Evolutionary conservation across 2,888 invertebrate genomes (phyloP).

Genomic region (Desoria tigrina): DNA sequence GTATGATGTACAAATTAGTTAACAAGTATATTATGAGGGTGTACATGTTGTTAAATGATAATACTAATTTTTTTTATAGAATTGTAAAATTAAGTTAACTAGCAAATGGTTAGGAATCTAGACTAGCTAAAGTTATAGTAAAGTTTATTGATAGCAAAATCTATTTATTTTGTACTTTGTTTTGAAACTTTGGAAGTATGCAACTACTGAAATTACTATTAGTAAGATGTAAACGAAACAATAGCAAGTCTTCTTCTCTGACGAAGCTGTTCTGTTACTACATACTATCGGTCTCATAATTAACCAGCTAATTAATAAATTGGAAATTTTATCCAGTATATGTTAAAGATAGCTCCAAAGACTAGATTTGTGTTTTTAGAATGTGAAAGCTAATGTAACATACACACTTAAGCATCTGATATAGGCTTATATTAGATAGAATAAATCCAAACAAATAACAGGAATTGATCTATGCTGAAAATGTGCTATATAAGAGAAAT

Average conservation of each 20-base stretch:
- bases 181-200: constrained; percentile 10
- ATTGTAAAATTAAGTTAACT: no score
- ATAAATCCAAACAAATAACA: constrained; percentile 10
- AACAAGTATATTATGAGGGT: no score
- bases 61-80: no score
- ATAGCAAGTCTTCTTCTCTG: neutral
- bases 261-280: constrained; percentile 1
- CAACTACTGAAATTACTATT: constrained; percentile 4
- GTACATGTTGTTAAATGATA: no score
- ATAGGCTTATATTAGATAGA: neutral
- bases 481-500: constrained; percentile 15
- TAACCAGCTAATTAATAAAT: neutral
- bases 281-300: constrained; percentile 3
- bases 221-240: no score
- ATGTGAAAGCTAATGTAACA: neutral
- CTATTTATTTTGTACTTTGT: constrained; percentile 11
- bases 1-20: no score
- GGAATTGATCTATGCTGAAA: constrained; percentile 22
- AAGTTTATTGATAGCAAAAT: neutral
- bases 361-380: neutral
- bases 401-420: neutral
- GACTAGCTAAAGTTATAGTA: no score
- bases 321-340: neutral
- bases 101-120: no score
- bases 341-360: constrained; percentile 10